phyloP scores from a whole-genome alignment of 2,797 vertebrate genomes.

The Podarcis siculus region DNA sequence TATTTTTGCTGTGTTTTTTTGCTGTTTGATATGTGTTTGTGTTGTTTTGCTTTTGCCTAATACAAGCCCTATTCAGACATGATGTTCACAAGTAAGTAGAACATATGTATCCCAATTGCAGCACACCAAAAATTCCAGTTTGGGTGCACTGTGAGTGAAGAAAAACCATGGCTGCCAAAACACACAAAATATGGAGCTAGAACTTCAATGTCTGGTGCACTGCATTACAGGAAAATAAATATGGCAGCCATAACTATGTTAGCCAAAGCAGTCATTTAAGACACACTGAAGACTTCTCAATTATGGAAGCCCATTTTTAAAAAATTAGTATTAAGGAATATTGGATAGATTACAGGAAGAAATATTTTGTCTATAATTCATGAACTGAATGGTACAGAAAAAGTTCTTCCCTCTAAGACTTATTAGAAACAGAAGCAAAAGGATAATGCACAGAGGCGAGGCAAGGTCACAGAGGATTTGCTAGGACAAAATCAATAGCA shows the following conservation, averaged over 20 bases:
- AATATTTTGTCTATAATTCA: not conserved
- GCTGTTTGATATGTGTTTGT: no score
- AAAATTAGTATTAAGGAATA: not conserved
- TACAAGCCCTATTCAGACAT: no score
- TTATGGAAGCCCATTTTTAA: not conserved
- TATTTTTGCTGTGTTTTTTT: no score
- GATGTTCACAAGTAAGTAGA: no score
- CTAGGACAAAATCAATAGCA: slow-evolving; percentile 29
- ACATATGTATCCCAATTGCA: not conserved
- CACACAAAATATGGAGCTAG: not conserved
- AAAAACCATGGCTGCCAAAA: not conserved
- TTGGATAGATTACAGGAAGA: not conserved
- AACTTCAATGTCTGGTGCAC: not conserved
- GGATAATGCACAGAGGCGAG: not conserved
- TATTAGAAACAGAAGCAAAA: not conserved
- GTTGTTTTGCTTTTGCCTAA: no score
- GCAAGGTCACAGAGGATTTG: slow-evolving; percentile 21
- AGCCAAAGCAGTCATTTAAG: not conserved
- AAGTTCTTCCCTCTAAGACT: not conserved
- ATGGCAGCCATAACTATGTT: not conserved
- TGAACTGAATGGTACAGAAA: not conserved
- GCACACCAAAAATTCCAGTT: not conserved
- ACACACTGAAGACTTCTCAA: not conserved
- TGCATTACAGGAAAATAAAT: not conserved
- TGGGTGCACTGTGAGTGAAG: no score